These are phyloP conservation scores for Gryon sp. DNA, from an alignment of 1,140 invertebrate species.

Conservation along the genomic window DNA sequence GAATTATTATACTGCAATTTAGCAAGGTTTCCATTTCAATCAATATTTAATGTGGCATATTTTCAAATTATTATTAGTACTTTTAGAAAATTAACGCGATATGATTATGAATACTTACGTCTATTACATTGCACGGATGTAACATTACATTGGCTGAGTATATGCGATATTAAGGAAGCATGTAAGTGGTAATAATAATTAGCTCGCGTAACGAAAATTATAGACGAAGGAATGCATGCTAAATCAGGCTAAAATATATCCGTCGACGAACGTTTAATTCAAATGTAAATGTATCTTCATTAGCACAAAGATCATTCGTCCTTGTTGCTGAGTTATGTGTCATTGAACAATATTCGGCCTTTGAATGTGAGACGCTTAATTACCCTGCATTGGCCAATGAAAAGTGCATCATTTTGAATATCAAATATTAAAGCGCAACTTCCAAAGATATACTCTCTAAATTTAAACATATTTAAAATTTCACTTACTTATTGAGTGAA, in stretches of 20 bases:
- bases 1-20: no score
- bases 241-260: slow-evolving; percentile 17
- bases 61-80: no score
- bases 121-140: no score
- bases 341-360: slow-evolving; percentile 27
- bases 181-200: slow-evolving; percentile 29
- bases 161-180: slow-evolving; percentile 4
- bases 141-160: neutral
- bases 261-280: slow-evolving; percentile 17
- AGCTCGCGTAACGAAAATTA: slow-evolving; percentile 12
- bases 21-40: no score
- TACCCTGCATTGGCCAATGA: slow-evolving; percentile 14
- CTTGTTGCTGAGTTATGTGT: slow-evolving; percentile 21
- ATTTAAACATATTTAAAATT: no score
- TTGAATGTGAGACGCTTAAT: slow-evolving; percentile 30
- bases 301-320: slow-evolving; percentile 32
- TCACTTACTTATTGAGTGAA: no score
- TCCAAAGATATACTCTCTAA: no score
- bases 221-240: slow-evolving; percentile 29
- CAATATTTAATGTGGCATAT: no score
- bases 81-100: no score
- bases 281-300: slow-evolving; percentile 40
- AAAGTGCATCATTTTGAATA: slow-evolving; percentile 6
- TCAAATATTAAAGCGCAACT: neutral
- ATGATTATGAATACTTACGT: no score